Base-by-base conservation (phyloP, 2,888 invertebrate species). In the Silvanus unidentatus region DNA sequence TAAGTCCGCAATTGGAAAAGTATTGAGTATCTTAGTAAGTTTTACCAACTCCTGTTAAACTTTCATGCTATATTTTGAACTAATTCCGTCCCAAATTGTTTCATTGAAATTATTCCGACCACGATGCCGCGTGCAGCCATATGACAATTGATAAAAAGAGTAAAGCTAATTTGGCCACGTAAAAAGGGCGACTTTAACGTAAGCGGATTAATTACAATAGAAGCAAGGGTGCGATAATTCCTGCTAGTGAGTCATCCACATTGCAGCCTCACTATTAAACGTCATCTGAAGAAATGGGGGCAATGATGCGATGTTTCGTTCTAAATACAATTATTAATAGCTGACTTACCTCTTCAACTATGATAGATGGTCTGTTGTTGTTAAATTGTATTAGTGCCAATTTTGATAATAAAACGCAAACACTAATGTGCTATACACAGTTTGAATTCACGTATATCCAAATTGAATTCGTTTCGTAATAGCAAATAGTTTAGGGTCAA, bases 321-420 rank as follows among this genome's bases (percentile, higher is more conserved):
- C 57, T 64, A 64, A 64, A 62, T 59, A 59, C 59, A 58, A 65
- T 65, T 64, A 65, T 64, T 63, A 59, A 64, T 63, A 62, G 62
- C 52, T 58, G 63, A 65, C 57, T 65, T 63, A 63, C 62, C 63
- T 63, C 62, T 62, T 54, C 50, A 50, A 53, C 58, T 57, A 58
- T 57, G 58, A 59, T 49, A 43, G 44, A 49, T 53, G 48, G 45
- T 22, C n/a, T 32, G 12, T 32, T 32, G 32, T 32, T 32, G 32
- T 32, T 32, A 32, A 32, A 11, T n/a, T 32, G 32, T 32, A 11
- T 32, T 12, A 11, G 32, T n/a, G n/a, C 32, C 32, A 12, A 32
- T 22, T 22, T 22, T 22, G 22, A 49, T 53, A 47, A 46, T 22
- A 22, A 22, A 22, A 22, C 22, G 22, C 22, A 22, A 22, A 22